Evolutionary conservation across 2,113 vertebrate genomes (phyloP).

Genomic region (Ginglymostoma cirratum): DNA sequence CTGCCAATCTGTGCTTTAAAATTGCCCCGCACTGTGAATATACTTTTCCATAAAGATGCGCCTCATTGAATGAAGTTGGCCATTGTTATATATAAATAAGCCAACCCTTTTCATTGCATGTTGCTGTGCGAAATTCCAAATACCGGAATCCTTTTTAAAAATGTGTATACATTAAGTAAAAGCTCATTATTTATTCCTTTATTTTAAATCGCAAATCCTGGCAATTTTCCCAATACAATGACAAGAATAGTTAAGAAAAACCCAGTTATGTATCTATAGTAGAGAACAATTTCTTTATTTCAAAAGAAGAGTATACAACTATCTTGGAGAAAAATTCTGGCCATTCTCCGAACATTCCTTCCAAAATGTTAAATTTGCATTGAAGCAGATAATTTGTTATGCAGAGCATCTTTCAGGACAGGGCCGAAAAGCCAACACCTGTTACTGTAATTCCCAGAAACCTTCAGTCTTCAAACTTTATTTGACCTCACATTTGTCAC

Average conservation of each 20-base stretch:
- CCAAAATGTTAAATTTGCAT: background rate
- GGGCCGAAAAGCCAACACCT: background rate
- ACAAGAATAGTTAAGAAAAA: background rate
- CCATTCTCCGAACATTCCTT: background rate
- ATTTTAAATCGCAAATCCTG: background rate
- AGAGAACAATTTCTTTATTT: background rate
- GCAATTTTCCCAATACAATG: background rate
- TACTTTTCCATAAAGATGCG: background rate
- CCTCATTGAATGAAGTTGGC: background rate
- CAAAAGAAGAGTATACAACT: background rate
- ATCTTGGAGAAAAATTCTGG: background rate
- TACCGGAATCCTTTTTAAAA: background rate
- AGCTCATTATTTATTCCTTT: background rate
- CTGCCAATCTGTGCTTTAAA: background rate
- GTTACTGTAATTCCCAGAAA: background rate
- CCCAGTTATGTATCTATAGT: background rate
- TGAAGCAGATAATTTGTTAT: background rate
- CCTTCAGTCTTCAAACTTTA: background rate
- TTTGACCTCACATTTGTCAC: background rate
- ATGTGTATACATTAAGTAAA: background rate
- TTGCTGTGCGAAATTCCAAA: background rate
- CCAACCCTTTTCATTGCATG: background rate
- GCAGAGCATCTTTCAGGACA: background rate
- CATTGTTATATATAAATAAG: background rate
- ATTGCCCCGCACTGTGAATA: background rate